Evolutionary conservation across 1,140 invertebrate genomes (phyloP).

Genomic region (Drosophila bocqueti): DNA sequence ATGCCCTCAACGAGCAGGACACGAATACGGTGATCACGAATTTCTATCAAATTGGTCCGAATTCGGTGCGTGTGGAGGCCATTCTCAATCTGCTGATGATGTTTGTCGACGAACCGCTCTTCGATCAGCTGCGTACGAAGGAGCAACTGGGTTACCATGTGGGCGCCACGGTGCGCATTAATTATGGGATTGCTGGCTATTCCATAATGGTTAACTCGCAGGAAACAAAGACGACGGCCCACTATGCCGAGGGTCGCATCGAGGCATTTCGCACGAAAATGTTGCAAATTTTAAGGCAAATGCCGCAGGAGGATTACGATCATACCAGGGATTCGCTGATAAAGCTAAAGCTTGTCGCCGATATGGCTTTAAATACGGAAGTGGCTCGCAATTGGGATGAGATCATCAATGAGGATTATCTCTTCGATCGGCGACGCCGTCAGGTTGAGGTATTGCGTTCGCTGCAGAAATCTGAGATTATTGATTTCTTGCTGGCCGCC

Average conservation of each 20-base stretch:
- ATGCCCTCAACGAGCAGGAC: conserved; percentile 90
- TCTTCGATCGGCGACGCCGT: conserved; percentile 87
- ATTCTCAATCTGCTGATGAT: conserved; percentile 92
- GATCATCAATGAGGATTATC: conserved; percentile 88
- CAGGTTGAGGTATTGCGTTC: conserved; percentile 86
- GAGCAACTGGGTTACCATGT: conserved; percentile 96
- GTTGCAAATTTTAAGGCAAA: conserved; percentile 87
- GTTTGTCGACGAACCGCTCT: conserved; percentile 94
- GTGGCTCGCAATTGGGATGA: conserved; percentile 90
- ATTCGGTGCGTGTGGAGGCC: conserved; percentile 88
- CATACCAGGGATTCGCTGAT: conserved; percentile 88
- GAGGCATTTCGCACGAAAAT: conserved; percentile 90
- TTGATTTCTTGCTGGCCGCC: conserved; percentile 87
- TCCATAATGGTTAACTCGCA: conserved; percentile 91
- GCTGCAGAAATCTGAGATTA: conserved; percentile 86
- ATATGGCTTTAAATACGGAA: conserved; percentile 91
- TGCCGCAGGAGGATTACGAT: conserved; percentile 88
- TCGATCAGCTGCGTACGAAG: conserved; percentile 94
- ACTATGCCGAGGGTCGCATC: conserved; percentile 91
- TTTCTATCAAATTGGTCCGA: conserved; percentile 93
- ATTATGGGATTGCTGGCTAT: conserved; percentile 91
- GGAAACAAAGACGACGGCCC: conserved; percentile 89
- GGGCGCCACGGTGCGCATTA: conserved; percentile 88
- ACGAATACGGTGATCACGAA: conserved; percentile 94
- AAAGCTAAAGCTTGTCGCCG: conserved; percentile 90